Evolutionary conservation across 92 coral and sea anemone species (phyloP).

Genomic region (Isaurus tuberculatus): DNA sequence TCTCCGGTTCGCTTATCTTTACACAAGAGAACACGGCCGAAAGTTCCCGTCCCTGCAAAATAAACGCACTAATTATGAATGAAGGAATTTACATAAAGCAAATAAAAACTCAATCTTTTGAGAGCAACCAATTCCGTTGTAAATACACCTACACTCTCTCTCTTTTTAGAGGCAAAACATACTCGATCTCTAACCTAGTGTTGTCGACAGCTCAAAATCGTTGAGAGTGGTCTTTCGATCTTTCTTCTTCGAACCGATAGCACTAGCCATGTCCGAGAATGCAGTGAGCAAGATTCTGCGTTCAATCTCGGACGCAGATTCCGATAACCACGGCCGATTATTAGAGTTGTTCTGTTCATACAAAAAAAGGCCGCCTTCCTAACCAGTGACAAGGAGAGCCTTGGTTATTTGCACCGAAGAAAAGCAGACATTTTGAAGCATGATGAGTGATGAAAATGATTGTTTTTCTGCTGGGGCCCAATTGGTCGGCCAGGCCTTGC

Average conservation of each 20-base stretch:
- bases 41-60: slow-evolving; percentile 94
- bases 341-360: background rate
- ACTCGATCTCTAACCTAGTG: slow-evolving; percentile 77
- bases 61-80: background rate
- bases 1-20: slow-evolving; percentile 86
- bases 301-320: background rate
- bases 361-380: background rate
- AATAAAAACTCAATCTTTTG: slow-evolving; percentile 28
- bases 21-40: slow-evolving; percentile 91
- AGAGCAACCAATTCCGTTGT: slow-evolving; percentile 23
- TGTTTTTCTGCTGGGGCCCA: slow-evolving; percentile 25
- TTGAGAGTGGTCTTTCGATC: slow-evolving; percentile 81
- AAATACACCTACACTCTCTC: slow-evolving; percentile 28
- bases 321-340: background rate
- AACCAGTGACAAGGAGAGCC: background rate
- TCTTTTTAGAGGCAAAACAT: background rate
- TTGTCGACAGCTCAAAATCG: slow-evolving; percentile 74
- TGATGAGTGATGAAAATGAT: slow-evolving; percentile 46
- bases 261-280: slow-evolving; percentile 63
- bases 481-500: slow-evolving; percentile 46
- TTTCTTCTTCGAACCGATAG: slow-evolving; percentile 71
- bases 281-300: background rate
- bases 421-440: slow-evolving; percentile 60
- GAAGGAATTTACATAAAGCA: slow-evolving; percentile 1
- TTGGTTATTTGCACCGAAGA: slow-evolving; percentile 43